Evolutionary conservation across 2,113 vertebrate species (phyloP), one percentile per base, ranked within the genome.

Genomic region (Choloepus hoffmanni): DNA sequence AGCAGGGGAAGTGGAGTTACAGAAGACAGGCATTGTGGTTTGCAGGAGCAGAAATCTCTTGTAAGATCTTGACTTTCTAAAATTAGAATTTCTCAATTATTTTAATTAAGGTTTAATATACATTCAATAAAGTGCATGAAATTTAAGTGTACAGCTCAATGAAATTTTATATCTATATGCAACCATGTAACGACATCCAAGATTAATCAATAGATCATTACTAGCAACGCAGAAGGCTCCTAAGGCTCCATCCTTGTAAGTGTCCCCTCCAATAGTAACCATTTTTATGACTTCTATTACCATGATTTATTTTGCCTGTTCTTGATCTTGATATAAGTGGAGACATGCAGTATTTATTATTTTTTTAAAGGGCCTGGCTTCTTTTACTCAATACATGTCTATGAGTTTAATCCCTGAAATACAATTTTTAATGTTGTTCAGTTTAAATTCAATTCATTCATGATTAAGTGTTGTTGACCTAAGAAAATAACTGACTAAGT

Each of bases 1-100:
- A 72, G 92, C 89, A n/a, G 97, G 96, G 6, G 94, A 55, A 93
- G 97, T 98, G 40, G 97, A 98, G 92, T 96, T 96, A 85, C 96
- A 88, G 93, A 88, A 94, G 74, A 55, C 4, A 78, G 92, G 45
- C 92, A 63, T 43, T 13, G 48, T 18, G 43, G 23, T 72, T 33
- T 89, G 53, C 50, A 91, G 68, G 33, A 65, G 24, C 21, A 82
- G 74, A 73, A 91, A 93, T 78, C 13, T 95, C 45, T 82, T 89
- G 18, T 43, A 81, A 68, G 8, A 85, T 65, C 50, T 72, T 94
- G 84, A 92, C 13, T 92, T 95, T 77, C 85, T 97, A 89, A 92
- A 89, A 78, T 83, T 84, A 85, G 28, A 83, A 70, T 58, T 65
- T 76, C 30, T 53, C 85, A 83, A 67, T 76, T 79, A 79, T 16